phyloP scores from a whole-genome alignment of 2,888 invertebrate species.

The Pediacus dermestoides region DNA sequence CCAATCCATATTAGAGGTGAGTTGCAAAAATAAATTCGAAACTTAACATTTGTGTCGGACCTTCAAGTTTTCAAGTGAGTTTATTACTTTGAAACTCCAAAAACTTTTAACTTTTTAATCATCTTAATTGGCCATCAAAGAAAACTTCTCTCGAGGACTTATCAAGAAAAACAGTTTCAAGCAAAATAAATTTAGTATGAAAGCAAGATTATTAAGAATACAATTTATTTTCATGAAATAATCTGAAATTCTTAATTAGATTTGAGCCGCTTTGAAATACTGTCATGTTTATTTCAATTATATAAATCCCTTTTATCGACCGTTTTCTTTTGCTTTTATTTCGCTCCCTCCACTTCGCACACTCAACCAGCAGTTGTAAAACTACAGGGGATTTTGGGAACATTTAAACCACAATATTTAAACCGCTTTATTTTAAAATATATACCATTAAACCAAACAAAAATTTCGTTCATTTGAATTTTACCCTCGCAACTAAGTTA shows the following conservation, averaged over 20 bases:
- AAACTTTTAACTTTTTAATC: slow-evolving; percentile 28
- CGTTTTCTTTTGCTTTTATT: slow-evolving; percentile 28
- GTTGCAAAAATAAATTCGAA: background rate
- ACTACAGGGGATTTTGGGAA: too few relatives aligned
- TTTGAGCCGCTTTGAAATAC: slow-evolving; percentile 42
- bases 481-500: too few relatives aligned
- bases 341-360: slow-evolving; percentile 17
- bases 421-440: too few relatives aligned
- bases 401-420: too few relatives aligned
- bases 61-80: slow-evolving; percentile 3
- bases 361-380: background rate
- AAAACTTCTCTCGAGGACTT: slow-evolving; percentile 23
- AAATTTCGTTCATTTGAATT: too few relatives aligned
- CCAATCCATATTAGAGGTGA: too few relatives aligned
- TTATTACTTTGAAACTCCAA: slow-evolving; percentile 1
- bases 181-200: slow-evolving; percentile 20
- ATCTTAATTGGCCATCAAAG: slow-evolving; percentile 30
- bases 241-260: slow-evolving; percentile 43
- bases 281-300: slow-evolving; percentile 47
- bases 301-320: slow-evolving; percentile 40
- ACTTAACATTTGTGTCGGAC: slow-evolving; percentile 2
- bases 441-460: too few relatives aligned
- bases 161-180: slow-evolving; percentile 22
- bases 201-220: slow-evolving; percentile 23
- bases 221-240: slow-evolving; percentile 37